Conservation (phyloP, 2,797 vertebrate species). For the Xenopus petersii region DNA sequence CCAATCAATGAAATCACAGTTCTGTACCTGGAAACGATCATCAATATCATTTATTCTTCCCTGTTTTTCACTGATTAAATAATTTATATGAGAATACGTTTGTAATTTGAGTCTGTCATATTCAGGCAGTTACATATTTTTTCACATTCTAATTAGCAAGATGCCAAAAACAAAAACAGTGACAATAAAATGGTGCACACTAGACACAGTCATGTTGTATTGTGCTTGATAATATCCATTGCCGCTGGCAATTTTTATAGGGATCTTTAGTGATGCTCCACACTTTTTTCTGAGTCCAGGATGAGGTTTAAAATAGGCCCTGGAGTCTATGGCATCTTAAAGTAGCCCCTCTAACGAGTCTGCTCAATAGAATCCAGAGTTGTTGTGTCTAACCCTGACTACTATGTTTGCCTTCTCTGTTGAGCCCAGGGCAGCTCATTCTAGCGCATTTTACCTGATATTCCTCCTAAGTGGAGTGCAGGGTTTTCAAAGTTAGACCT, state of each 20-base stretch:
- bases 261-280: too few species aligned
- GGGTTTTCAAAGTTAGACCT: too few species aligned
- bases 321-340: too few species aligned
- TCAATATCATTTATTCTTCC: conserved; percentile 57
- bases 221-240: conserved; percentile 36
- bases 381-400: too few species aligned
- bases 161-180: conserved; percentile 55
- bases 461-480: too few species aligned
- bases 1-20: conserved; percentile 60
- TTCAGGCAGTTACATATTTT: conserved; percentile 59
- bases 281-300: too few species aligned
- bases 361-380: too few species aligned
- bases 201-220: conserved; percentile 53
- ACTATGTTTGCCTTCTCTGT: too few species aligned
- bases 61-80: conserved; percentile 60
- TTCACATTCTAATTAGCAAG: conserved; percentile 60
- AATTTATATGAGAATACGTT: conserved; percentile 65
- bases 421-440: too few species aligned
- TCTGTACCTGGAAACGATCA: conserved; percentile 61
- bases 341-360: too few species aligned
- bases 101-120: conserved; percentile 65
- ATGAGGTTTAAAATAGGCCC: too few species aligned
- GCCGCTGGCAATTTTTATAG: neutral
- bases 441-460: neutral
- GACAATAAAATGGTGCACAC: conserved; percentile 56